Percentiles rank a stretch among this genome's conserved stretches.
phyloP scores from a whole-genome alignment of 2,888 invertebrate species.

The Furcula furcula region DNA sequence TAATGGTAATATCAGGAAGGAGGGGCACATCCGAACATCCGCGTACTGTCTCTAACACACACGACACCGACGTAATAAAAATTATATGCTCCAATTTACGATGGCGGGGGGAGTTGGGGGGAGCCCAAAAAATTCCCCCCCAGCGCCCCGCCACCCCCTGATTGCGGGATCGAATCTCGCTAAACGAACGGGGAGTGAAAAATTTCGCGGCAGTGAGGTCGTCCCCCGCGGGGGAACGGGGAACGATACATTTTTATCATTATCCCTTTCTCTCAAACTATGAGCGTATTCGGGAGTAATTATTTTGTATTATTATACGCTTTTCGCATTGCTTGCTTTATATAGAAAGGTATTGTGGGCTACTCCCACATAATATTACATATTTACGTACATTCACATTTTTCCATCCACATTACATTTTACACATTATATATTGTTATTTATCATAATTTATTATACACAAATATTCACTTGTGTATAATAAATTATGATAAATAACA shows the following conservation, averaged over 20 bases:
- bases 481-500: no score
- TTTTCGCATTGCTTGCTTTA: no score
- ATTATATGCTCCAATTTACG: slow-evolving; percentile 82
- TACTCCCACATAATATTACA: no score
- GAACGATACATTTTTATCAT: slow-evolving; percentile 76
- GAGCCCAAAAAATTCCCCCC: slow-evolving; percentile 66
- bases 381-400: no score
- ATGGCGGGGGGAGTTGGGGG: slow-evolving; percentile 48
- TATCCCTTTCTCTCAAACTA: slow-evolving; percentile 74
- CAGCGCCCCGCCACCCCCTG: slow-evolving; percentile 69
- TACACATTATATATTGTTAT: no score
- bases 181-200: slow-evolving; percentile 72
- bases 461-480: no score
- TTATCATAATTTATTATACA: no score
- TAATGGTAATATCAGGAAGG: no score
- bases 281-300: slow-evolving; percentile 66
- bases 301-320: slow-evolving; percentile 62
- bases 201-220: slow-evolving; percentile 56
- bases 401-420: no score
- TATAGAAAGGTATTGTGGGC: no score
- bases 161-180: slow-evolving; percentile 80
- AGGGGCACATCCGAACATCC: no score
- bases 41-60: slow-evolving; percentile 49
- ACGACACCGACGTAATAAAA: slow-evolving; percentile 79
- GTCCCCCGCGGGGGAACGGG: slow-evolving; percentile 38